Evolutionary conservation across 1,140 invertebrate species (phyloP), one percentile per base, ranked within the genome.

Genomic region (Euwallacea fornicatus): DNA sequence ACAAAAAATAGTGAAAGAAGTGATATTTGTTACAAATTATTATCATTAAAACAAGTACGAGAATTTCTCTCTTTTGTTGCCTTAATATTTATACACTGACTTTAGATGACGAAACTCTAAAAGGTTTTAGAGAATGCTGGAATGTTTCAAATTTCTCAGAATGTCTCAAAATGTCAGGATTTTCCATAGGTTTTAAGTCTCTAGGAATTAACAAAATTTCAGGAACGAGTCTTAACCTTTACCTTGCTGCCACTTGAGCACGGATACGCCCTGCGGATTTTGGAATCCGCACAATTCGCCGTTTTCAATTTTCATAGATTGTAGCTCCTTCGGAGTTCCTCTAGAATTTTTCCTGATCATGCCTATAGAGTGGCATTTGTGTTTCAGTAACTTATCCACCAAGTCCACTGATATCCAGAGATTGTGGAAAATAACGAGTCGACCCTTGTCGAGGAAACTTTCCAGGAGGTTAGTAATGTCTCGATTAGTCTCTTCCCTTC

Each of bases 371-470:
- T 71, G 69, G 8, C 44, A 58, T 41, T 71, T 64, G 15, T 42
- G 21, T 7, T 53, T 71, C n/a, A 65, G 13, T 15, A 71, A 50
- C 9, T 64, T 21, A 21, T 60, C 21, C 7, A 59, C 61, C 62
- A 71, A 15, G 21, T 71, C 61, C 2, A 71, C 4, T 9, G 53
- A 65, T 8, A 71, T 65, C 46, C 42, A 71, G 0, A 71, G 21
- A 42, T 71, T 65, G 21, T 71, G 60, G 54, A 71, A 71, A n/a
- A 65, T 65, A 7, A 71, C 21, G 7, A 71, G 11, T 42, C 69
- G 60, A 0, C 69, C 69, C 10, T 59, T 42, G 15, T 65, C 55
- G 21, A 69, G n/a, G 21, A 50, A 69, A 3, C 59, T 62, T 15
- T 64, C 69, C n/a, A 65, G 21, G n/a, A 62, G 21, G 13, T 71